These are phyloP conservation scores for Panagrolaimus sp. DNA, from an alignment of 1,140 invertebrate species.

Conservation along the genomic window DNA sequence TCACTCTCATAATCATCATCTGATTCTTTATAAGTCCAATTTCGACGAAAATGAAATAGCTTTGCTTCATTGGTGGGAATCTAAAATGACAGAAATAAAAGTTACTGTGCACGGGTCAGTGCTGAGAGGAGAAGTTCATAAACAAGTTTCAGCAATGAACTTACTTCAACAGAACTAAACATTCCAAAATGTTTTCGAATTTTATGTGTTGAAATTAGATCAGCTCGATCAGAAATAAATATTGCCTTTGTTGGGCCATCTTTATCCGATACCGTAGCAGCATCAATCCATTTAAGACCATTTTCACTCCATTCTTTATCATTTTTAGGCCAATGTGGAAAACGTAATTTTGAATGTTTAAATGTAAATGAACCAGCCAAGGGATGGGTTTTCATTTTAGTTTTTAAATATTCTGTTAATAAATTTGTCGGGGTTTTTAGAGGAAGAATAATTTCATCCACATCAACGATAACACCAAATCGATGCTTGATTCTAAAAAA, in stretches of 20 bases:
- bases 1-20: background rate
- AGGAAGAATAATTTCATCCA: background rate
- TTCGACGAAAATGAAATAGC: background rate
- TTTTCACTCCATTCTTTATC: background rate
- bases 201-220: background rate
- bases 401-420: background rate
- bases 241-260: background rate
- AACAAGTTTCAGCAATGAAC: background rate
- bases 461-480: background rate
- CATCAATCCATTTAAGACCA: background rate
- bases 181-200: slow-evolving; percentile 5
- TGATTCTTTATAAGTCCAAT: slow-evolving; percentile 1
- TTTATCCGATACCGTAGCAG: background rate
- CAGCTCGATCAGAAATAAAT: background rate
- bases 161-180: background rate
- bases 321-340: background rate
- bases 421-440: background rate
- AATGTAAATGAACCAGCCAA: background rate
- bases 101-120: background rate
- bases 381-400: background rate
- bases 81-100: background rate
- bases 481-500: background rate
- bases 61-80: background rate
- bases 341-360: background rate
- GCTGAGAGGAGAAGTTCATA: no score